phyloP scores from a whole-genome alignment of 2,113 vertebrate genomes.

The Phylloscopus trochiloides region DNA sequence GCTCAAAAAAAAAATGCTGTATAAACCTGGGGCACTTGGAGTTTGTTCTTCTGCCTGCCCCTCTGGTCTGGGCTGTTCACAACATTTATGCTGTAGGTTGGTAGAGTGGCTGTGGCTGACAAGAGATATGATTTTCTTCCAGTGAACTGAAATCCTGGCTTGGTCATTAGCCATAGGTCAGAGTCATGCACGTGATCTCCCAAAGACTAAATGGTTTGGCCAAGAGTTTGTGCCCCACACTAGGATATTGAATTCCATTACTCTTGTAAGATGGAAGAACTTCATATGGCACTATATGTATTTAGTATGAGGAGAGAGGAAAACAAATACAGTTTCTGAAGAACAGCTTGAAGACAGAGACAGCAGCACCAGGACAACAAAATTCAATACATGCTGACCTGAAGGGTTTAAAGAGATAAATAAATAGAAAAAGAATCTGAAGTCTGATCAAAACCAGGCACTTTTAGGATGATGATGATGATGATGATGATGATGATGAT shows the following conservation, averaged over 20 bases:
- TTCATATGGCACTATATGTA: background rate
- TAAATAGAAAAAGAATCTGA: background rate
- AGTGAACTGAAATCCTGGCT: background rate
- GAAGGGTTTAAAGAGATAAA: background rate
- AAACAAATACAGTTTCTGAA: background rate
- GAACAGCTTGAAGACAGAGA: background rate
- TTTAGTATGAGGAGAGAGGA: background rate
- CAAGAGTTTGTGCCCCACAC: background rate
- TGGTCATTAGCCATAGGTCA: background rate
- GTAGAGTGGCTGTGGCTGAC: background rate
- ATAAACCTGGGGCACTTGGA: background rate
- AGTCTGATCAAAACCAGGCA: slow-evolving; percentile 51
- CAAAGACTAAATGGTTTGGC: background rate
- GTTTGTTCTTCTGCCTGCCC: background rate
- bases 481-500: background rate
- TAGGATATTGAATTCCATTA: background rate
- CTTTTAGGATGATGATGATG: slow-evolving; percentile 31
- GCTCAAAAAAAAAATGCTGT: background rate
- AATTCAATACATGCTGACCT: background rate
- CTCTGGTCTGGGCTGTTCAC: background rate
- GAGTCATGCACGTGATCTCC: background rate
- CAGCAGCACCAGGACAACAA: background rate
- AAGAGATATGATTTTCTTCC: background rate
- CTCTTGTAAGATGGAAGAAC: background rate
- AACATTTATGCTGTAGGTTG: background rate